Base-by-base conservation (phyloP, 2,888 invertebrate species). In the Ctena decussata region DNA sequence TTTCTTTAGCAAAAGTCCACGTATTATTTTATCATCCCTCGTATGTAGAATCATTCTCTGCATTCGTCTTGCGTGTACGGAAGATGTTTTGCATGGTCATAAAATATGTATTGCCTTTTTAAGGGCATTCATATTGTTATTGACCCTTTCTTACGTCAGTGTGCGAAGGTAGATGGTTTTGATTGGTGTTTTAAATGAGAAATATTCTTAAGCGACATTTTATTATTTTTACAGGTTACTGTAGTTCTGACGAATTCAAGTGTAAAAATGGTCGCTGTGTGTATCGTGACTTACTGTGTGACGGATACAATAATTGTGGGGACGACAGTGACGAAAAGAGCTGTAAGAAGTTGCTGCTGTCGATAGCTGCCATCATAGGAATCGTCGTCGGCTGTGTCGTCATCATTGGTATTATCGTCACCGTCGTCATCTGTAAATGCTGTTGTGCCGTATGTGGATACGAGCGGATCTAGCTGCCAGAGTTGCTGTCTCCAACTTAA, bases 221-320 rank as follows among this genome's bases (percentile, higher is more conserved):
- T 15, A 41, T 41, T 41, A 11, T 41, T 41, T 41, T 15, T 57
- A 8, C 57, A 87, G 87, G 83, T 46, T 41, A 57, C 8, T 87
- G 87, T 53, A 32, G 27, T 15, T 11, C 69, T n/a, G 85, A 82
- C 80, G 88, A 88, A 77, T 84, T 85, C 77, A 81, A 35, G 30
- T 88, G 88, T 57, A 49, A 46, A 5, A 88, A 86, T 72, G 74
- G 77, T 0, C 70, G 74, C 5, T 88, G 88, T 60, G 53, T 88
- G 6, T 60, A 74, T 53, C 70, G 39, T 15, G 73, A 77, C 30
- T 41, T 82, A 60, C 72, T 84, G 15, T 88, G 88, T 27, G 80
- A 88, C 60, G 70, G 75, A 1, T 88, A 88, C 79, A 84, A 88
- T 65, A 88, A 88, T 71, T 88, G 88, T 70, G 88, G 88, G 53